Evolutionary conservation across 2,888 invertebrate species (phyloP), one percentile per base, ranked within the genome.

Genomic region (Heliconius hortense): DNA sequence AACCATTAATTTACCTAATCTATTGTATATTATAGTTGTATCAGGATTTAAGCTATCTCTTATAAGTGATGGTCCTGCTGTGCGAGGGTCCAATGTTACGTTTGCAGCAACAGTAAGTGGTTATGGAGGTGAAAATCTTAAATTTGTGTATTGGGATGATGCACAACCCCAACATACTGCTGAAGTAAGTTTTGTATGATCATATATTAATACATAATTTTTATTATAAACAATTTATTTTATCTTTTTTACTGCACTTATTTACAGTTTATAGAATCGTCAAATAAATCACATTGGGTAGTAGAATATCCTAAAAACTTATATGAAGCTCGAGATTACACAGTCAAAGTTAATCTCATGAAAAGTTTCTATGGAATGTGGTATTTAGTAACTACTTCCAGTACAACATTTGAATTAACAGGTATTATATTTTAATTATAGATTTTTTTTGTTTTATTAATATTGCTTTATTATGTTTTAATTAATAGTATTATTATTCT

Each of bases 41-140:
- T 83, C 82, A 26, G 82, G 86, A 18, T 80, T 89, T 76, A 81
- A 85, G 69, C 92, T 96, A 67, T 87, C 89, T 74, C 86, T 97
- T 79, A 90, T 90, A 18, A 95, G 95, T 79, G 95, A 96, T 88
- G 96, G 96, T 13, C 96, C 96, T 68, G 95, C 96, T n/a, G 95
- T 97, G 24, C 89, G 95, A 73, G 97, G 97, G 31, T 96, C 96
- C 7, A 95, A 95, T 72, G 94, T 97, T 63, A 96, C 95, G 79
- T 96, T 97, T 84, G 95, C 89, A 80, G 96, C 96, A 26, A 93
- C 94, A 78, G 88, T 97, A 35, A 89, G 87, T 56, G 89, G 92
- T 72, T 91, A 90, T 69, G 84, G 82, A 7, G 95, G 92, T 26
- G 85, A 88, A 80, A 82, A 82, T 39, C 81, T 90, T 2, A 86